These are phyloP conservation scores for Drosophila infuscata DNA, from an alignment of 2,888 invertebrate species.

Conservation along the genomic window DNA sequence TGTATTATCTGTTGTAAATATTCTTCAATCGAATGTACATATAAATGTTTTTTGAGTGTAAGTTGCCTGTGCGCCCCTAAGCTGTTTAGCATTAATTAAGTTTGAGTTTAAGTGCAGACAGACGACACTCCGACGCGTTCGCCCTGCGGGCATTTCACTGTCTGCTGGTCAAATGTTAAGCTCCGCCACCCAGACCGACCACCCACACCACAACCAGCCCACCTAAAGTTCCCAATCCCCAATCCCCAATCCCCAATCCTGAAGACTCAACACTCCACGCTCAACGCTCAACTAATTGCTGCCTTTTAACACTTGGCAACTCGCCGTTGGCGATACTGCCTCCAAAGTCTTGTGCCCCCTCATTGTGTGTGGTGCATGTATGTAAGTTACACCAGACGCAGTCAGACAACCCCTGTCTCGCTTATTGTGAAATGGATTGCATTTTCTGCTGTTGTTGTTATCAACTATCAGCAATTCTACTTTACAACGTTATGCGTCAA, in stretches of 20 bases:
- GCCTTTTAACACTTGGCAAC: conserved; percentile 71
- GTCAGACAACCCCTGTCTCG: conserved; percentile 15
- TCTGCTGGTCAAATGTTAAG: conserved; percentile 77
- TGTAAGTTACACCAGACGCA: conserved; percentile 61
- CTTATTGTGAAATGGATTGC: conserved; percentile 64
- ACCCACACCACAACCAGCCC: neutral
- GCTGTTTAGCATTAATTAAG: conserved; percentile 80
- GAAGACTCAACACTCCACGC: neutral
- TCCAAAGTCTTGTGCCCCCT: conserved; percentile 7
- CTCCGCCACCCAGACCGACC: conserved; percentile 30
- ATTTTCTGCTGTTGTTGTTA: conserved; percentile 49
- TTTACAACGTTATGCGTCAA: conserved; percentile 73
- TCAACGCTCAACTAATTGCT: conserved; percentile 60
- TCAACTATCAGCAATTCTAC: conserved; percentile 60
- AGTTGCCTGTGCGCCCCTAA: conserved; percentile 45
- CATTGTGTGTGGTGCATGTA: conserved; percentile 1
- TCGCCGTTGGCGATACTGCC: conserved; percentile 28
- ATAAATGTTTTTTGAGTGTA: conserved; percentile 9
- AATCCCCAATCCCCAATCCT: conserved; percentile 2
- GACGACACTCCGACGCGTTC: conserved; percentile 30
- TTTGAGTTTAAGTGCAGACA: conserved; percentile 66
- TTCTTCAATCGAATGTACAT: conserved; percentile 2
- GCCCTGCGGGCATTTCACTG: conserved; percentile 62
- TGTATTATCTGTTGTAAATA: conserved; percentile 2
- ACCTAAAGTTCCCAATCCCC: conserved; percentile 1